Base-by-base conservation (phyloP, 2,113 vertebrate species). In the Propithecus coquereli region DNA sequence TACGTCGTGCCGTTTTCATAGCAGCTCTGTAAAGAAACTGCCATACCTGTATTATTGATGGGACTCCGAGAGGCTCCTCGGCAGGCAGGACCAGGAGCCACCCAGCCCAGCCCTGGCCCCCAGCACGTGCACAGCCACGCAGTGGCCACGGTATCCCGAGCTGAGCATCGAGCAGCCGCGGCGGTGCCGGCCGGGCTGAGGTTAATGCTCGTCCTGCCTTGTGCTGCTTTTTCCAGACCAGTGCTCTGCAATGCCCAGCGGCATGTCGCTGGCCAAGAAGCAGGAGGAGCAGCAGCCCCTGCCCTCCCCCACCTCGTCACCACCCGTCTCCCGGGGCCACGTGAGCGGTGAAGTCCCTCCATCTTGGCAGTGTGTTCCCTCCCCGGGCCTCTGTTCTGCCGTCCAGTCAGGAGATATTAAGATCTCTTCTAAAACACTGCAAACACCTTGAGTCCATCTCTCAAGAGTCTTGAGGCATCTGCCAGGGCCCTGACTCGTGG, bases 131-230 rank as follows among this genome's bases (percentile, higher is more conserved):
- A 2, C 23, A 11, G 50, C 11, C 1, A 6, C 14, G 4, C 37
- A 9, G 4, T 2, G 22, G 66, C 79, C 1, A 0, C 0, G 45
- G 30, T 17, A 1, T 14, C 0, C 11, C 0, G 6, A 18, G 4
- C 8, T 1, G 32, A 12, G 7, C 27, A 3, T 8, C 1, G 1
- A 17, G 79, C 20, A 40, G 14, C 7, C 0, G 17, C 0, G 27
- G 22, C 57, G 0, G 81, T 5, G 6, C 3, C 0, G 0, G 34
- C 30, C 7, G 0, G 17, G 40, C 86, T 2, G 59, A 9, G 30
- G 73, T 37, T 30, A 83, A 16, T 0, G 4, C 81, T 30, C 1
- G 4, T 71, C 82, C 68, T 23, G 71, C 94, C 54, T 43, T 0
- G 5, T 14, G 9, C 71, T 45, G 3, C 30, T 47, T 14, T 65